Percentiles rank a stretch among this genome's conserved stretches.
phyloP scores from a whole-genome alignment of 2,888 invertebrate genomes.

The Didymodactylos carnosus region DNA sequence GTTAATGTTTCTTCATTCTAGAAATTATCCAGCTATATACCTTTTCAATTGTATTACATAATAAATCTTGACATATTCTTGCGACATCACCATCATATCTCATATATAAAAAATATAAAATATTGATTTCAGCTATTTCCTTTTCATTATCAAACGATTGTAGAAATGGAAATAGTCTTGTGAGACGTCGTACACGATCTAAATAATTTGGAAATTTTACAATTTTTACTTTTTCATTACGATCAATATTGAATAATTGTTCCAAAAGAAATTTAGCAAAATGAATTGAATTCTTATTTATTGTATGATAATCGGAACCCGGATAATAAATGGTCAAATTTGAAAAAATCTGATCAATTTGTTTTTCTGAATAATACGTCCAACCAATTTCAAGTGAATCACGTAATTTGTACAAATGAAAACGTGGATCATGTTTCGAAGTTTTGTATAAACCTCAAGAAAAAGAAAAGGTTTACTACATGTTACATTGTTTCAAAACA shows the following conservation, averaged over 20 bases:
- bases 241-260: not conserved
- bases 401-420: not conserved
- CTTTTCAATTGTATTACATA: not conserved
- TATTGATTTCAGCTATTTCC: not conserved
- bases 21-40: no score
- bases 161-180: not conserved
- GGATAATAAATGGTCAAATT: not conserved
- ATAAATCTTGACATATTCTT: not conserved
- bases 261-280: not conserved
- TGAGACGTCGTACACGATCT: not conserved
- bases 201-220: not conserved
- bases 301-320: not conserved
- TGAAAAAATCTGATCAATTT: not conserved
- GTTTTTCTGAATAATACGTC: not conserved
- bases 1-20: no score
- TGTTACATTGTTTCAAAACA: no score
- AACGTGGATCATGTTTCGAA: not conserved
- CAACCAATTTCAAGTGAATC: not conserved
- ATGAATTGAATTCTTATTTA: not conserved
- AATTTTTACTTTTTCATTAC: not conserved
- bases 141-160: not conserved
- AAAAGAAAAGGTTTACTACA: no score
- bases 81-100: not conserved
- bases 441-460: conserved; percentile 1
- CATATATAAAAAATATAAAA: not conserved